Base-by-base conservation (phyloP, 2,113 vertebrate species). In the Carlito syrichta region DNA sequence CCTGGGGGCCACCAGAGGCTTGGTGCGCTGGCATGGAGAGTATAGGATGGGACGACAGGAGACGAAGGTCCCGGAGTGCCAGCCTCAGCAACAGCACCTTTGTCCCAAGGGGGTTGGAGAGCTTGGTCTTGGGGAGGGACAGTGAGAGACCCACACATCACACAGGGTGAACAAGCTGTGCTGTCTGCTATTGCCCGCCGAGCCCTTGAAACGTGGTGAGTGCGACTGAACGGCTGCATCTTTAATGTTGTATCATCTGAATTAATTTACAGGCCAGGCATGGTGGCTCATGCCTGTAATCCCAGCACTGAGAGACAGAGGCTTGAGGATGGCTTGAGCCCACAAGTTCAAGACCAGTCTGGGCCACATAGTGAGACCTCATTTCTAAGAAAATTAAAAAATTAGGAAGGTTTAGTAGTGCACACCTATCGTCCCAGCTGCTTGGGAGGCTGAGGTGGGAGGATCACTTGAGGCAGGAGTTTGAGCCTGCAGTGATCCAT, bases 161-260 rank as follows among this genome's bases (percentile, higher is more conserved):
- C 0, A 0, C 20, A 2, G 35, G n/a, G 38, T 12, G 74, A 30
- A 35, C 45, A 4, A n/a, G n/a, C 54, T 12, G 22, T 4, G 13
- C 40, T 27, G 9, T 4, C 16, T 9, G 12, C 2, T 35, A 8
- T 0, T 7, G 22, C 54, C 56, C n/a, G 3, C 27, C 7, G 20
- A 17, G 19, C 25, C 0, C 17, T 52, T 25, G 54, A 25, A 35
- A 8, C 3, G 2, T 40, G 43, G 27, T 0, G 0, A 3, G 5
- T 48, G 40, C 23, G 40, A 76, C 23, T 4, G 17, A 62, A 35
- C 25, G 27, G 40, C 45, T 7, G 19, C 5, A 54, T 38, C 45
- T 66, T 45, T 52, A 86, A n/a, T 68, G 27, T n/a, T 43, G 13
- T 25, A 25, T 23, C 23, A 5, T 91, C 68, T 86, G 58, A 8